These are phyloP conservation scores for Sciaenops ocellatus DNA, from an alignment of 2,797 vertebrate genomes.

Conservation along the genomic window DNA sequence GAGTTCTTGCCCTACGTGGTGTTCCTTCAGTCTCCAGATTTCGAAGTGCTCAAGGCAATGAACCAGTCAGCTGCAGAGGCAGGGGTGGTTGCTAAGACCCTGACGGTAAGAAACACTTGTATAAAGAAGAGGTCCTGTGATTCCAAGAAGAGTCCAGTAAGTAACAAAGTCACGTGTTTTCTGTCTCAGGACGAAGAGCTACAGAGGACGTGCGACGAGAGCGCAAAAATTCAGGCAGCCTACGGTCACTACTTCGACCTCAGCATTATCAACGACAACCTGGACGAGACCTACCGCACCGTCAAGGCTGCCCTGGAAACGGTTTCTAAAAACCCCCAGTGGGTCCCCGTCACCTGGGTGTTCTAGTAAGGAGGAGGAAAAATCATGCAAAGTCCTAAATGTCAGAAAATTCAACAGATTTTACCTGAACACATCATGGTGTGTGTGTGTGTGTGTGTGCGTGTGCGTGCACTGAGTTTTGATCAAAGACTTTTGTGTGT, in stretches of 20 bases:
- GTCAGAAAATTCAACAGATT: constrained; percentile 27
- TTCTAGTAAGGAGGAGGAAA: constrained; percentile 82
- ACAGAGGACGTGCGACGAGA: constrained; percentile 91
- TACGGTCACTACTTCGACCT: constrained; percentile 96
- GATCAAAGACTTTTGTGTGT: constrained; percentile 16
- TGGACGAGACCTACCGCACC: constrained; percentile 91
- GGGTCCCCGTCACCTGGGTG: constrained; percentile 97
- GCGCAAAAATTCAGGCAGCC: constrained; percentile 89
- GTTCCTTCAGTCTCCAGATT: constrained; percentile 94
- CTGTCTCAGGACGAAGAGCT: constrained; percentile 90
- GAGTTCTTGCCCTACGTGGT: constrained; percentile 96
- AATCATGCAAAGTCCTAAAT: constrained; percentile 19
- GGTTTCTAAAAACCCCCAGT: constrained; percentile 91
- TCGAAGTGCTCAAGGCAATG: constrained; percentile 92
- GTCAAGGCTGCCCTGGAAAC: constrained; percentile 90
- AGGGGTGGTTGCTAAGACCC: constrained; percentile 89
- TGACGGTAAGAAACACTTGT: constrained; percentile 86
- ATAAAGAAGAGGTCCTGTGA: not conserved
- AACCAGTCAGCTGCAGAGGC: constrained; percentile 91
- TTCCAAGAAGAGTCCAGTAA: constrained; percentile 51
- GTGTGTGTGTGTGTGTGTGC: constrained; percentile 12
- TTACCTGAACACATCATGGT: not conserved
- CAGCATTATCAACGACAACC: constrained; percentile 91
- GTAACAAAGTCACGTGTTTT: not conserved
- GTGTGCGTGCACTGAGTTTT: not conserved